Evolutionary conservation across 1,140 invertebrate species (phyloP).

Genomic region (Aphis gossypii): DNA sequence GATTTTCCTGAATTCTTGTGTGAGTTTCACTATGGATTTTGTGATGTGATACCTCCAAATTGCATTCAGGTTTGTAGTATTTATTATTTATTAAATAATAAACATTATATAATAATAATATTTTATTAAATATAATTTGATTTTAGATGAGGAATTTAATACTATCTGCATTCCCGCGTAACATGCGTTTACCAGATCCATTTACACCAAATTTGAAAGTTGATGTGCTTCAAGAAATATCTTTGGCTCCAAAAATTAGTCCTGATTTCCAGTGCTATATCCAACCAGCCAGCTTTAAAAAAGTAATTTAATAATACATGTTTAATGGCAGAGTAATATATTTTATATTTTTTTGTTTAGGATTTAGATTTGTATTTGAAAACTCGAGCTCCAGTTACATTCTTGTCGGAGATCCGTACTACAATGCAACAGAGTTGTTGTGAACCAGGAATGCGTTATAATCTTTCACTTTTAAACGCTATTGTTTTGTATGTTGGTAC

Average conservation of each 20-base stretch:
- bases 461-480: constrained; percentile 95
- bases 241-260: constrained; percentile 80
- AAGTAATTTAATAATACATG: constrained; percentile 63
- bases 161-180: constrained; percentile 94
- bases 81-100: background rate
- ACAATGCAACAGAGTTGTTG: constrained; percentile 81
- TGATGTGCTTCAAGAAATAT: constrained; percentile 81
- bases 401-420: constrained; percentile 88
- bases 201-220: constrained; percentile 98
- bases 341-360: constrained; percentile 62
- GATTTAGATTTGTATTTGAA: constrained; percentile 97
- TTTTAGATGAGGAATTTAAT: constrained; percentile 91
- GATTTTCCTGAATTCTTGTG: constrained; percentile 99
- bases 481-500: constrained; percentile 97
- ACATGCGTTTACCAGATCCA: constrained; percentile 97
- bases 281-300: constrained; percentile 87
- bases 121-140: constrained; percentile 60
- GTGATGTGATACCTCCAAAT: constrained; percentile 98
- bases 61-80: constrained; percentile 83
- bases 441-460: constrained; percentile 91
- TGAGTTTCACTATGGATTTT: constrained; percentile 99
- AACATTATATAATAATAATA: too few relatives aligned
- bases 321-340: background rate
- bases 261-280: constrained; percentile 90
- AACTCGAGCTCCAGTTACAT: constrained; percentile 92